A percentile compares a stretch with the other conserved stretches of the same genome.
Conservation (phyloP, 2,888 invertebrate species). For the Hirtodrosophila alboralis region DNA sequence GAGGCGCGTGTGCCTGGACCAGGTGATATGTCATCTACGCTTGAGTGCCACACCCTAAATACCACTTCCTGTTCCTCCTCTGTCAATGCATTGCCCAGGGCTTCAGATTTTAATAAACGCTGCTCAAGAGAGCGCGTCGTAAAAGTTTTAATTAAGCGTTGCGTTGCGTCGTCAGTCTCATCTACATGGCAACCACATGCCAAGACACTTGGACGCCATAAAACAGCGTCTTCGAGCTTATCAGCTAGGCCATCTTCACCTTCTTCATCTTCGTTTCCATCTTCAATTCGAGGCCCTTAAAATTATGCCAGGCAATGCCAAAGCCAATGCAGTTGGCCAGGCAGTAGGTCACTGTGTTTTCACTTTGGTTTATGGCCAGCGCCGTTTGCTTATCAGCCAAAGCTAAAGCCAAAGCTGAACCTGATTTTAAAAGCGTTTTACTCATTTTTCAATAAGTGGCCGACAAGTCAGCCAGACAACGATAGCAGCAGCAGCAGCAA, state of each 20-base stretch:
- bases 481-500: conserved; percentile 12
- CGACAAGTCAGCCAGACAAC: conserved; percentile 18
- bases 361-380: conserved; percentile 71
- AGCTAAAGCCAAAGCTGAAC: conserved; percentile 44
- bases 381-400: conserved; percentile 66
- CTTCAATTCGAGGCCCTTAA: conserved; percentile 35
- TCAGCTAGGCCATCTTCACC: conserved; percentile 37
- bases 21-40: conserved; percentile 56
- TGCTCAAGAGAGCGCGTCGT: conserved; percentile 42
- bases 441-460: conserved; percentile 71
- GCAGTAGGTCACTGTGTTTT: conserved; percentile 73
- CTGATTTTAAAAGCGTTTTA: conserved; percentile 70
- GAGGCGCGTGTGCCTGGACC: conserved; percentile 11
- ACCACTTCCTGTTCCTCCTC: conserved; percentile 1
- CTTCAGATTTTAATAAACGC: conserved; percentile 73
- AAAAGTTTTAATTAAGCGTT: conserved; percentile 74
- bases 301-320: conserved; percentile 11
- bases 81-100: conserved; percentile 44
- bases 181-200: conserved; percentile 37
- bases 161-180: conserved; percentile 26
- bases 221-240: conserved; percentile 57
- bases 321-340: conserved; percentile 39
- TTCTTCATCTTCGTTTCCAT: conserved; percentile 1
- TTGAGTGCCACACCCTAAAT: conserved; percentile 29
- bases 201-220: conserved; percentile 50